phyloP scores from a whole-genome alignment of 2,797 vertebrate species.

The Sarcoramphus papa region DNA sequence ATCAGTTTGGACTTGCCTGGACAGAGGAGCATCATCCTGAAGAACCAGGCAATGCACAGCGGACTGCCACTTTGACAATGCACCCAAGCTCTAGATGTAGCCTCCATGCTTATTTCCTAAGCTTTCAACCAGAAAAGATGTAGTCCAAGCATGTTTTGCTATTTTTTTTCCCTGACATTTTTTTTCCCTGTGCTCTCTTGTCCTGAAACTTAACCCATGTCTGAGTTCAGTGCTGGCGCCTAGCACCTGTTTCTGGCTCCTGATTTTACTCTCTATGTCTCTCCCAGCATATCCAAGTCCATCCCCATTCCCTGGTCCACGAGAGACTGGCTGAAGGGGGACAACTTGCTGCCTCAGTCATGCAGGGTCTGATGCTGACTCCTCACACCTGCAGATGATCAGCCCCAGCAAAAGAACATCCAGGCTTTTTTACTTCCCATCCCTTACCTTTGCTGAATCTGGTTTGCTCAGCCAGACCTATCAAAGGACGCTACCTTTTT shows the following conservation, averaged over 20 bases:
- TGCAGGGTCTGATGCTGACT: neutral
- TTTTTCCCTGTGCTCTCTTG: neutral
- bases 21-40: neutral
- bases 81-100: neutral
- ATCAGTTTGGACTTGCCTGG: neutral
- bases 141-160: neutral
- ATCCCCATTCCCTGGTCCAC: neutral
- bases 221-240: neutral
- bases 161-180: neutral
- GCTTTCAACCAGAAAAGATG: neutral
- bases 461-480: neutral
- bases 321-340: neutral
- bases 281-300: neutral
- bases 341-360: neutral
- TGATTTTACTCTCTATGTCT: neutral
- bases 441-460: neutral
- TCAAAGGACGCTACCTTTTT: neutral
- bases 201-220: neutral
- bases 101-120: neutral
- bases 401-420: neutral
- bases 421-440: neutral
- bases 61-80: neutral
- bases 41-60: accelerated
- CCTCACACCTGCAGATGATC: neutral
- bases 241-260: neutral